Conservation (phyloP, 2,888 invertebrate species). For the Acrobasis consociella region DNA sequence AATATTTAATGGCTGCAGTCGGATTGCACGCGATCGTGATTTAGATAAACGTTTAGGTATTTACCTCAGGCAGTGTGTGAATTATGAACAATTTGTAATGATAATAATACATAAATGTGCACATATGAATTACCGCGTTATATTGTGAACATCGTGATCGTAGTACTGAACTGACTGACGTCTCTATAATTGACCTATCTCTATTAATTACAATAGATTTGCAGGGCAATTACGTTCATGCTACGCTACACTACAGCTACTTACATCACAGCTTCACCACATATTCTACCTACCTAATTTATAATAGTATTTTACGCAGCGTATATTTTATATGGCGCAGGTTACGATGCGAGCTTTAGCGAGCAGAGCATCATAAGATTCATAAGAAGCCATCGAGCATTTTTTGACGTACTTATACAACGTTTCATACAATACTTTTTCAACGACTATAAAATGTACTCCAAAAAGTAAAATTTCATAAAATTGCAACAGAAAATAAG, state of each 20-base stretch:
- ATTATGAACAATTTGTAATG: conserved; percentile 39
- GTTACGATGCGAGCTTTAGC: too few relatives aligned
- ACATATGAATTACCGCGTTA: neutral
- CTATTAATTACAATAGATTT: conserved; percentile 3
- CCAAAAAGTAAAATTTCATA: too few relatives aligned
- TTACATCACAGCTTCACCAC: too few relatives aligned
- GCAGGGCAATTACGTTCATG: neutral
- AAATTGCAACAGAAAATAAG: too few relatives aligned
- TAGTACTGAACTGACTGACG: neutral
- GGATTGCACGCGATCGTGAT: conserved; percentile 61
- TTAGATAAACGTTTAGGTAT: conserved; percentile 55
- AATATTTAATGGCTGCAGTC: conserved; percentile 69
- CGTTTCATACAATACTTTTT: too few relatives aligned
- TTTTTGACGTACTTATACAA: too few relatives aligned
- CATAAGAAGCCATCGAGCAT: too few relatives aligned
- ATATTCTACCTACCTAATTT: too few relatives aligned
- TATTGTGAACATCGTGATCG: neutral
- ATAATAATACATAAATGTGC: neutral
- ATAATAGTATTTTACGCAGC: too few relatives aligned
- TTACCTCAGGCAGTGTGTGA: conserved; percentile 53
- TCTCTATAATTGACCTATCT: neutral
- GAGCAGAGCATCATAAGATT: too few relatives aligned
- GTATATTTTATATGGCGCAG: too few relatives aligned
- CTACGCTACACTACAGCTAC: neutral
- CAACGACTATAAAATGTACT: too few relatives aligned